A percentile compares a stretch with the other conserved stretches of the same genome.
These are phyloP conservation scores for Danio jaintianensis DNA, from an alignment of 2,797 vertebrate species.

Conservation along the genomic window DNA sequence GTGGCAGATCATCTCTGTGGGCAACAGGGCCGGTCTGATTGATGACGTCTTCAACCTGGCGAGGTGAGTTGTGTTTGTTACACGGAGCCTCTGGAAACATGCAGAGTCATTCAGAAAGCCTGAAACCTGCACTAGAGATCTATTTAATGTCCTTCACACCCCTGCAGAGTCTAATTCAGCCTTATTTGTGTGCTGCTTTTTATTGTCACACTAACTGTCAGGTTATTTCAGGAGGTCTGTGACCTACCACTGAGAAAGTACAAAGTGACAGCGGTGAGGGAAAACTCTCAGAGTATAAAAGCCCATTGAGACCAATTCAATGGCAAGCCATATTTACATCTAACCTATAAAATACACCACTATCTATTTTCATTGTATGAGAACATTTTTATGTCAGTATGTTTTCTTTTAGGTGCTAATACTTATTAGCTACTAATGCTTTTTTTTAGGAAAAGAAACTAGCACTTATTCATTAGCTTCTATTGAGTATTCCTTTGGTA, in stretches of 20 bases:
- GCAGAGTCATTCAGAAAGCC: background rate
- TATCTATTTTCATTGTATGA: too few species aligned
- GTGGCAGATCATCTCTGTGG: constrained; percentile 90
- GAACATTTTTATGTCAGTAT: too few species aligned
- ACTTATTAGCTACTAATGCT: too few species aligned
- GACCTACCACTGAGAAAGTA: background rate
- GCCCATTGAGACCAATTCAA: background rate
- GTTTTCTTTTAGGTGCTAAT: too few species aligned
- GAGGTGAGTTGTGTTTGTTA: constrained; percentile 81
- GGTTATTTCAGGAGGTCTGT: background rate
- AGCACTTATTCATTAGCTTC: too few species aligned
- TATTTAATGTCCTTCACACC: background rate
- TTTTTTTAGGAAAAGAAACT: too few species aligned
- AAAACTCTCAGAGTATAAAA: background rate
- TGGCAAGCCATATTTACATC: too few species aligned
- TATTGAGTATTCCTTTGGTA: too few species aligned
- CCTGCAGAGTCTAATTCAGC: background rate
- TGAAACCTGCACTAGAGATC: background rate
- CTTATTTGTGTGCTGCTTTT: background rate
- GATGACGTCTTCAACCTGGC: constrained; percentile 97
- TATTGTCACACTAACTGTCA: background rate
- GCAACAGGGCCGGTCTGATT: constrained; percentile 94
- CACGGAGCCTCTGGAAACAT: background rate
- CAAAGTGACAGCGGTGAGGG: background rate
- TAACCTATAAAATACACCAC: too few species aligned